Base-by-base conservation (phyloP, 1,140 invertebrate species). In the Heliconius hermathena region DNA sequence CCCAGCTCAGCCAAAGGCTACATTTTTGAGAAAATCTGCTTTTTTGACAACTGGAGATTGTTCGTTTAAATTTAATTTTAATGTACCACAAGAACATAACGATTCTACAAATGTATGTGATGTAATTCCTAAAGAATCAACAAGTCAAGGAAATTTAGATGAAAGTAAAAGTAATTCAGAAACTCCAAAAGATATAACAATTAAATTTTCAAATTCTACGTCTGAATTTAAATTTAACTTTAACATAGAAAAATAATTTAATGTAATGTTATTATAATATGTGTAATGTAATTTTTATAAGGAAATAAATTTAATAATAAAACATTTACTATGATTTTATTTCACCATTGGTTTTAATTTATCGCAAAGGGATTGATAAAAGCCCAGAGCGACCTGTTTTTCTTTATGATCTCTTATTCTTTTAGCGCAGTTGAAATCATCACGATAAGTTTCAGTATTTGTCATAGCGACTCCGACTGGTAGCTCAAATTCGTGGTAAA, bases 211-310 rank as follows among this genome's bases (percentile, higher is more conserved):
- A 26, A 76, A 66, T 41, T 84, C 85, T 33, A 83, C 84, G 82
- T 87, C 91, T 74, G 85, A 89, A 78, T 94, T 94, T 87, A 94
- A 87, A 83, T 94, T 94, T 88, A 94, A 94, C 86, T 93, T 94
- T 84, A 80, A 89, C 83, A 81, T 90, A 85, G 84, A 93, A 81
- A 84, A 85, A 75, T 75, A 33, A 49, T 77, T 49, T 38, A 77
- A 33, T 71, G 75, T 20, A 76, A 49, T 26, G 60, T 26, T 71
- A 49, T 52, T 52, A 52, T 20, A 18, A 70, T 52, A 72, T 71
- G 57, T 75, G 49, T 75, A 75, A 75, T 75, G 54, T 74, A 52
- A 75, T 75, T 75, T 75, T 75, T 75, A 41, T 54, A 75, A 54
- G 41, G 52, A 33, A 76, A 76, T 76, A 76, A 76, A 76, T 76